Base-by-base conservation (phyloP, 1,140 invertebrate species). In the Drosophila orena region DNA sequence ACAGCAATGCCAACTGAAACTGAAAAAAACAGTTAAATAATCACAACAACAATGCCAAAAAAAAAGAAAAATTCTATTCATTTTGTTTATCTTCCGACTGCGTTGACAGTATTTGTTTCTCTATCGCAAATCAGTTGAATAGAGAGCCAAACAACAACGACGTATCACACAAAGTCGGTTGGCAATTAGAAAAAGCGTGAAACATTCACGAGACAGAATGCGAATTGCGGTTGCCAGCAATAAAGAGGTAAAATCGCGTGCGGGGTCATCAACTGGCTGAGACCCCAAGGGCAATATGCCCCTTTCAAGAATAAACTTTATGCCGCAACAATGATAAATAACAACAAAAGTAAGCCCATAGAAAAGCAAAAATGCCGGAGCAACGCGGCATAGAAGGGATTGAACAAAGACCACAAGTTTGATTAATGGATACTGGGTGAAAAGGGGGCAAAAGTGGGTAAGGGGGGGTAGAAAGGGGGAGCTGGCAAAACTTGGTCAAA, bases 351-450 rank as follows among this genome's bases (percentile, higher is more conserved):
- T 75, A 81, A 61, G 54, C 75, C 64, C 38, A 40, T 34, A 55
- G 53, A 27, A 76, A 62, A 78, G 56, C 17, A 70, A 64, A 68
- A 65, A 65, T 49, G 15, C 57, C 47, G 53, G 46, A 47, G 17
- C 40, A 30, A 60, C 49, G 42, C 55, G 43, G 59, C 59, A 37
- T 47, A 75, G 61, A 68, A 72, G 42, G 49, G 62, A 75, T 81
- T 81, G 78, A 88, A 88, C 83, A 88, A 88, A 88, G 83, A 65
- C 50, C 57, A 75, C 57, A 86, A 79, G 83, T 88, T 88, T 86
- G 83, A 86, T 86, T 86, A 86, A 86, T 86, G 83, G 61, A 24
- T 69, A 70, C 42, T 11, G 50, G n/a, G 12, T 7, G 15, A 35
- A 6, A 34, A 27, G 8, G 15, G 12, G 17, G 17, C 1, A 17